These are phyloP conservation scores for Dascyllus trimaculatus DNA, from an alignment of 2,113 vertebrate genomes.

Conservation along the genomic window DNA sequence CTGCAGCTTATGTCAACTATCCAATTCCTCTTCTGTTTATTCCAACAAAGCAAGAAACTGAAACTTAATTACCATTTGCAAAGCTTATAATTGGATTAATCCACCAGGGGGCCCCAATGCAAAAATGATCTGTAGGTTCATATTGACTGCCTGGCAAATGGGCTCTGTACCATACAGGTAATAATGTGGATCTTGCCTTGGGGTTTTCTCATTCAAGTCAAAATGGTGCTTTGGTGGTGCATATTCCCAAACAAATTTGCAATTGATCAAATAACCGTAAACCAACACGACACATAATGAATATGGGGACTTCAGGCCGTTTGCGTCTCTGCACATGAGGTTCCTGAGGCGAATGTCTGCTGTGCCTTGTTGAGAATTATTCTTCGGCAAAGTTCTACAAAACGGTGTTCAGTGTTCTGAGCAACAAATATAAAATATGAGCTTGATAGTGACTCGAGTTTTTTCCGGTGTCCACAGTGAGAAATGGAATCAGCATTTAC, in stretches of 20 bases:
- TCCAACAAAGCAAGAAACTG: neutral
- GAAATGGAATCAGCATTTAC: neutral
- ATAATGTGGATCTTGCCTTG: neutral
- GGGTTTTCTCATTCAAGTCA: neutral
- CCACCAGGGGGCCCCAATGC: neutral
- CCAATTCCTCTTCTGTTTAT: neutral
- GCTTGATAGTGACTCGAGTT: neutral
- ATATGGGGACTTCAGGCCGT: neutral
- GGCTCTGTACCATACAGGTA: neutral
- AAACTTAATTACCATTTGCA: neutral
- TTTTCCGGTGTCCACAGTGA: neutral
- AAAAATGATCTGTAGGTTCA: neutral
- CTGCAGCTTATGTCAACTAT: neutral
- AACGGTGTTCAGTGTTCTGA: neutral
- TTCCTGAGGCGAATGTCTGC: neutral
- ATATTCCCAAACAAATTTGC: slow-evolving; percentile 11
- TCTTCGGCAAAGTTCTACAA: neutral
- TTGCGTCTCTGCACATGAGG: neutral
- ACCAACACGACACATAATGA: slow-evolving; percentile 13
- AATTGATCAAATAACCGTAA: neutral
- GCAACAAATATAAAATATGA: neutral
- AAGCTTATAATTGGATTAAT: slow-evolving; percentile 10
- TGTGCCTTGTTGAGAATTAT: neutral
- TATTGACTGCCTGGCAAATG: neutral
- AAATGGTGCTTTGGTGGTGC: neutral